Percentiles rank a stretch among this genome's conserved stretches.
These are phyloP conservation scores for Brenthis ino DNA, from an alignment of 2,888 invertebrate species.

Conservation along the genomic window DNA sequence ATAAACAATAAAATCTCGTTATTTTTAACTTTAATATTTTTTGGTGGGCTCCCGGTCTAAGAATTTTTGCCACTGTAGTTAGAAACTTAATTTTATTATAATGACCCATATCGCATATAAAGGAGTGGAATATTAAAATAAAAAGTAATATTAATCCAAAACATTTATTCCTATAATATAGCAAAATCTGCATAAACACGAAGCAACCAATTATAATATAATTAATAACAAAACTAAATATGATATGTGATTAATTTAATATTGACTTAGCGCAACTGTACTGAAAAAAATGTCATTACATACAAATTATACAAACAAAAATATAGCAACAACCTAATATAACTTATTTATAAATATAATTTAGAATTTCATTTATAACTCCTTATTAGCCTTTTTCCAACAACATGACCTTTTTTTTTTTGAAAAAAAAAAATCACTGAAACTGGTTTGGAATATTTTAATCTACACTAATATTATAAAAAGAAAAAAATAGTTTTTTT, in stretches of 20 bases:
- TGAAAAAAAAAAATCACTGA: background rate
- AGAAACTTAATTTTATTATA: too few relatives aligned
- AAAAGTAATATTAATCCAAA: constrained; percentile 54
- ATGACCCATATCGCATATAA: too few relatives aligned
- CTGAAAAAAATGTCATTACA: constrained; percentile 55
- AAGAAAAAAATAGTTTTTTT: too few relatives aligned
- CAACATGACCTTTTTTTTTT: background rate
- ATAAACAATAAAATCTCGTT: too few relatives aligned
- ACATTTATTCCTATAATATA: constrained; percentile 73
- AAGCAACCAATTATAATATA: constrained; percentile 76
- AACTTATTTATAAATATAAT: constrained; percentile 69
- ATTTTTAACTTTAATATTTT: too few relatives aligned
- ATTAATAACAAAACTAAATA: constrained; percentile 77
- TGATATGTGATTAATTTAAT: constrained; percentile 76
- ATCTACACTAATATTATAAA: too few relatives aligned
- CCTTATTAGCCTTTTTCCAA: constrained; percentile 46
- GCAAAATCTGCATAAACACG: constrained; percentile 75
- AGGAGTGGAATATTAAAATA: background rate
- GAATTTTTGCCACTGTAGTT: too few relatives aligned
- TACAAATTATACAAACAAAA: constrained; percentile 55
- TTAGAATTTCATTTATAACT: constrained; percentile 62
- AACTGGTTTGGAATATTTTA: too few relatives aligned
- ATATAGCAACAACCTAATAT: constrained; percentile 70
- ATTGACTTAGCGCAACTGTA: constrained; percentile 70
- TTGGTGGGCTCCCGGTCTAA: too few relatives aligned